phyloP scores from a whole-genome alignment of 2,113 vertebrate species.

The Myotis yumanensis region DNA sequence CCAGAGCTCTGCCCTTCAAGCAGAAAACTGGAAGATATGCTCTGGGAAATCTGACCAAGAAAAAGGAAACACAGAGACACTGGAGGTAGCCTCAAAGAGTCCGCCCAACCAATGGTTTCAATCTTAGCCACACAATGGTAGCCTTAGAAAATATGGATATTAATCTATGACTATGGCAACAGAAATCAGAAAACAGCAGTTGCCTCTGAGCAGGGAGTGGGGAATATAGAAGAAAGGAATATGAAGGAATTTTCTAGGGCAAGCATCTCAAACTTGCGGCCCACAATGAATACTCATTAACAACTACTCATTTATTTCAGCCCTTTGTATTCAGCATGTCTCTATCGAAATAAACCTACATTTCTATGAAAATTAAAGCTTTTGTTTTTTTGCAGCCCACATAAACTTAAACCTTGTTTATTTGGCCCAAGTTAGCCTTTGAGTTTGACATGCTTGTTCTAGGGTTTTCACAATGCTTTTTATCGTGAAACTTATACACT shows the following conservation, averaged over 20 bases:
- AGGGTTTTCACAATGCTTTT: not conserved
- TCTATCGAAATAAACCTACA: no score
- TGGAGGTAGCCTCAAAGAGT: not conserved
- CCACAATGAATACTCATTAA: no score
- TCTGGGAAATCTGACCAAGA: not conserved
- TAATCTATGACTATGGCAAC: not conserved
- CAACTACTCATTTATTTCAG: no score
- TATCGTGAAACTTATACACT: not conserved
- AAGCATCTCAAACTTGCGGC: not conserved
- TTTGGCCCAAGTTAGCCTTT: no score
- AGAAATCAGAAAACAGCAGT: constrained; percentile 25
- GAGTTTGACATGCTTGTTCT: no score
- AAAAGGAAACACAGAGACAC: constrained; percentile 14
- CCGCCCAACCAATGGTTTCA: not conserved
- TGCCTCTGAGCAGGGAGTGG: not conserved
- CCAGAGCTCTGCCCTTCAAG: not conserved
- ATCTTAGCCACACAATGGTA: not conserved
- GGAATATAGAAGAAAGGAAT: not conserved
- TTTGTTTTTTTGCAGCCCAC: no score
- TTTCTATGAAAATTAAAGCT: no score
- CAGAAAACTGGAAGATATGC: constrained; percentile 14
- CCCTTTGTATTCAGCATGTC: no score
- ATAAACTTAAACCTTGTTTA: no score
- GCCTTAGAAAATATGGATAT: constrained; percentile 1
- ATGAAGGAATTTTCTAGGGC: not conserved